Evolutionary conservation across 2,113 vertebrate genomes (phyloP).

Genomic region (Rousettus leschenaultii): DNA sequence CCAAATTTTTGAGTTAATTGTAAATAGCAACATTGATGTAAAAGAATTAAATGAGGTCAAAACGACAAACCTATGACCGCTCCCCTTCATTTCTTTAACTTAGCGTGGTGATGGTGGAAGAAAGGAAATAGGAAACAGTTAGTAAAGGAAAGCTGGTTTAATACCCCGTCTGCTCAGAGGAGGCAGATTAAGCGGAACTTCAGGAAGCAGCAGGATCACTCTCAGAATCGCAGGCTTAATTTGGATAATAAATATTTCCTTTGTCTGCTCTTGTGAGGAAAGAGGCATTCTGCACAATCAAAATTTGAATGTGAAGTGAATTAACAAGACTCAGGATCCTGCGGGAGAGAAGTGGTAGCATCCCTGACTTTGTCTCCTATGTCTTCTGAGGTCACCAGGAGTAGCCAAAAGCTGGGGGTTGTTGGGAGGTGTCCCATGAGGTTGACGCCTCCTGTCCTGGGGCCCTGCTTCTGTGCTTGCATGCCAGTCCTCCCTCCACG

Average conservation of each 20-base stretch:
- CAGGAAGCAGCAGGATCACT: no score
- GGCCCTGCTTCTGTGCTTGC: neutral
- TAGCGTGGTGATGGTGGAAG: no score
- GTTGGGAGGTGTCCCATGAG: neutral
- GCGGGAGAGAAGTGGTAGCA: neutral
- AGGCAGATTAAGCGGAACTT: neutral
- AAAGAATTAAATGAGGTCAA: neutral
- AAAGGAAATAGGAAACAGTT: neutral
- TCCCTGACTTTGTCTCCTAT: neutral
- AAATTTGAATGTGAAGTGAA: neutral
- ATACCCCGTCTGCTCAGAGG: neutral
- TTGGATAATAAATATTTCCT: neutral
- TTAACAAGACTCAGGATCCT: neutral
- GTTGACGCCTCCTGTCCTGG: neutral
- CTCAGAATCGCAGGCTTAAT: neutral
- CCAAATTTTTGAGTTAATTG: neutral
- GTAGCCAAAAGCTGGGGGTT: neutral
- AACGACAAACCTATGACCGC: neutral
- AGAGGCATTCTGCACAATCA: neutral
- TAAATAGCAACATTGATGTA: neutral
- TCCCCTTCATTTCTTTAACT: neutral
- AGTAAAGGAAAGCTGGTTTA: fast-evolving
- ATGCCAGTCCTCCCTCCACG: fast-evolving
- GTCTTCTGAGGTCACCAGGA: neutral
- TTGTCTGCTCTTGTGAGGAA: neutral